Percentiles rank a stretch among this genome's conserved stretches.
Evolutionary conservation across 1,140 invertebrate species (phyloP).

Genomic region (Campodea augens): DNA sequence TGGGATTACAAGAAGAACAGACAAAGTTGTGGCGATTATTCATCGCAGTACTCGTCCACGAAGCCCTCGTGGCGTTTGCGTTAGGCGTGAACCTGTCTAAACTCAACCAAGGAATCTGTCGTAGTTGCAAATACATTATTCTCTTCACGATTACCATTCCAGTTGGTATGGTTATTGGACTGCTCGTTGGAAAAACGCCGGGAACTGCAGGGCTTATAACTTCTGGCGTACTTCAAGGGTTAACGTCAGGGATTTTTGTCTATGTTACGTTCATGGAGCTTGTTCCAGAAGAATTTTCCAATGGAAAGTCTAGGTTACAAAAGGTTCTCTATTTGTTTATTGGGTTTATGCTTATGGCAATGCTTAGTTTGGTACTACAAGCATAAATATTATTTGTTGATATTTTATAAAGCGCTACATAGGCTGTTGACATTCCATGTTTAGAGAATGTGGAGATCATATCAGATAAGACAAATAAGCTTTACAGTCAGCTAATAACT

Average conservation of each 20-base stretch:
- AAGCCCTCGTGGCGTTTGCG: conserved; percentile 24
- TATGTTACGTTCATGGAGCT: conserved; percentile 26
- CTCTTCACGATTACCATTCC: conserved; percentile 22
- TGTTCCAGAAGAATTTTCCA: conserved; percentile 19
- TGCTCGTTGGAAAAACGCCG: conserved; percentile 17
- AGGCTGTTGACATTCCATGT: no score
- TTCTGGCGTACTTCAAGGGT: conserved; percentile 23
- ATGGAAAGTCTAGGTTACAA: conserved; percentile 12
- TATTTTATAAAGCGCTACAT: no score
- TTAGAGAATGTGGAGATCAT: no score
- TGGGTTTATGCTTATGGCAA: conserved; percentile 15
- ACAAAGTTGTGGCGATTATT: conserved; percentile 22
- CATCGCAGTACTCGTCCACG: conserved; percentile 24
- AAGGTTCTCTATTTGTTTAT: conserved; percentile 18
- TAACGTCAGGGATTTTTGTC: conserved; percentile 25
- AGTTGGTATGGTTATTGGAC: conserved; percentile 23
- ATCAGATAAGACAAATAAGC: no score
- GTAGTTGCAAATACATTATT: conserved; percentile 18
- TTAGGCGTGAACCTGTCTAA: conserved; percentile 23
- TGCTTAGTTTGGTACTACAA: no score
- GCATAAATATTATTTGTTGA: no score
- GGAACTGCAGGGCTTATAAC: conserved; percentile 13
- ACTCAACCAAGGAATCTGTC: conserved; percentile 14
- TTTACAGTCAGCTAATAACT: no score
- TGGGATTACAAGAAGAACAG: conserved; percentile 22